Evolutionary conservation across 2,113 vertebrate species (phyloP), one percentile per base, ranked within the genome.

Genomic region (Phalacrocorax brasilianus): DNA sequence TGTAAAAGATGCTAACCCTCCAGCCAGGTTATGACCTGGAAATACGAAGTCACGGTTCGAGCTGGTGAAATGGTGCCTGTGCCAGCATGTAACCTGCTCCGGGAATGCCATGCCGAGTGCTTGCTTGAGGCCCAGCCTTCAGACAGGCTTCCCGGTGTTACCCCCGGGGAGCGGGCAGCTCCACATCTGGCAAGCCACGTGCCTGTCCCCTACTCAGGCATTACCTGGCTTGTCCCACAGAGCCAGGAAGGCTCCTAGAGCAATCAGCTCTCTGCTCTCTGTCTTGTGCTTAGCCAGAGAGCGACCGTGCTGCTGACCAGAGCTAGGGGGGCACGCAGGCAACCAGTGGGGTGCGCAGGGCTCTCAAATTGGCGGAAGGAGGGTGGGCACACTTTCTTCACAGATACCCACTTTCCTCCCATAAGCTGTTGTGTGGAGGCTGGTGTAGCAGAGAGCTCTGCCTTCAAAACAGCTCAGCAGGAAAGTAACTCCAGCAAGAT

Each of bases 281-380:
- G 56, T 21, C 33, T 75, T 42, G 35, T 18, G 26, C 65, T 24
- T 26, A 50, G 27, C 9, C n/a, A 75, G 59, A 9, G 33, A 68
- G 59, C 1, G 2, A 45, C 53, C 2, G 1, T 61, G 73, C 59
- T 86, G 63, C 88, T 58, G 56, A 58, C 61, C 58, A 59, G 40
- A n/a, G 32, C 75, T 44, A 20, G 16, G 8, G 50, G 33, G 9
- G 5, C 38, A 45, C 33, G 7, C 4, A 6, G 55, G 24, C 30
- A 30, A 3, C 16, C 3, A 3, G 4, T 53, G 62, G 32, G n/a
- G 7, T 42, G 11, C 0, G 0, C 35, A 53, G 74, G 52, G 67
- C 47, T 83, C 55, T 83, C 67, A 59, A 5, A 44, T 0, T 1
- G 1, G 2, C 21, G 28, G 18, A 59, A 24, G 58, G 38, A 74